Base-by-base conservation (phyloP, 2,113 vertebrate species). In the Hippocampus comes region DNA sequence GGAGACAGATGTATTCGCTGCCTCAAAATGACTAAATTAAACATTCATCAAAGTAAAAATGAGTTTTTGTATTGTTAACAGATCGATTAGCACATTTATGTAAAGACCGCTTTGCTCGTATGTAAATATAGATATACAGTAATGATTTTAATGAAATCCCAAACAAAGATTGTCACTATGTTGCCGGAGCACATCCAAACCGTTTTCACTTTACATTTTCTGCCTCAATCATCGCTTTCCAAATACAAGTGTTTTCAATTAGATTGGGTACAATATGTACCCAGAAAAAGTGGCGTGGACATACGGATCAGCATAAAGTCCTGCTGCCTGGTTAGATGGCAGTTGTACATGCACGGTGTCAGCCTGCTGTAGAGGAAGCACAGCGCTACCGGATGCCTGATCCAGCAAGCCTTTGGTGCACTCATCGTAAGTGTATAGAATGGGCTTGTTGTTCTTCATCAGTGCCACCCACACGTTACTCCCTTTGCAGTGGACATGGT, bases 351-450 rank as follows among this genome's bases (percentile, higher is more conserved):
- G 94, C 71, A 98, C 96, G 55, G 92, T 92, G 90, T 99, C 96
- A 73, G 96, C 95, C 0, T 86, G 91, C 80, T 90, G 89, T 60
- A 99, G 89, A 4, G 92, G 94, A 63, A 99, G 92, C 11, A 99
- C 96, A 0, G 96, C 95, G 0, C 97, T 99, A 63, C 97, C 97
- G 0, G 97, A 99, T 0, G 97, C 97, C 90, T 99, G 97, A 90
- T 99, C 97, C 84, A 97, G 90, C 85, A 93, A 96, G 76, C 96
- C 95, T 84, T 99, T 99, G 85, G 95, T 97, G 91, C 95, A 98
- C 85, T 99, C 97, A 0, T 99, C 97, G 0, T 99, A 99, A 0
- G 97, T 99, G 89, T 99, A 99, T 96, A 99, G 99, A 60, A 98
- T 84, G 0, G 97, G 95, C 84, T 99, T 95, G 25, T 94, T 96